These are phyloP conservation scores for Leptinotarsa peninsularis DNA, from an alignment of 2,888 invertebrate species.

Conservation along the genomic window DNA sequence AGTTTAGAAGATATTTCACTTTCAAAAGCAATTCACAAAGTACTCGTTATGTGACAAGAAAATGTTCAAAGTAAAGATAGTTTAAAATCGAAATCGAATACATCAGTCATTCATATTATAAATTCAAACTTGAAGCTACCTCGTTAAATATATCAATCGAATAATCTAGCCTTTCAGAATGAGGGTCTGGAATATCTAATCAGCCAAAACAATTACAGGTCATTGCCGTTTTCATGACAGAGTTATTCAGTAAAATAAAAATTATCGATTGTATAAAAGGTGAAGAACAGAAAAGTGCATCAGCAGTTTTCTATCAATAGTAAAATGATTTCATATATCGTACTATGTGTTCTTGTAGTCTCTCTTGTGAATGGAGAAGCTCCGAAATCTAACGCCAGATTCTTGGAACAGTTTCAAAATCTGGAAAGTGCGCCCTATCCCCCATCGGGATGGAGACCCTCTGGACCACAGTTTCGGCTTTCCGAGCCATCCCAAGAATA, in stretches of 20 bases:
- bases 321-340: conserved; percentile 8
- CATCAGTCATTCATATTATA: neutral
- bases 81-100: neutral
- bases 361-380: conserved; percentile 19
- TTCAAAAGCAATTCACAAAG: too few relatives aligned
- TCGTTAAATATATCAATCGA: neutral
- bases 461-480: conserved; percentile 24
- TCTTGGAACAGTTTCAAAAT: conserved; percentile 20
- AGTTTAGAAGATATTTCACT: too few relatives aligned
- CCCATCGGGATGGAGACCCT: conserved; percentile 41
- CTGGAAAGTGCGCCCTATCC: conserved; percentile 20
- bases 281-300: neutral
- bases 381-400: conserved; percentile 27
- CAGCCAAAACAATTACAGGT: conserved; percentile 22
- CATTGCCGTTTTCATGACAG: conserved; percentile 19
- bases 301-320: neutral
- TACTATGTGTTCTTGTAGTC: conserved; percentile 7
- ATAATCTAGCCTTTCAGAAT: neutral
- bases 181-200: conserved; percentile 31
- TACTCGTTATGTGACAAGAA: too few relatives aligned
- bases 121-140: neutral
- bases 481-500: conserved; percentile 5
- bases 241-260: conserved; percentile 9
- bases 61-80: neutral
- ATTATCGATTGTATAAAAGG: conserved; percentile 28